Base-by-base conservation (phyloP, 1,140 invertebrate species). In the Ectropis grisescens region DNA sequence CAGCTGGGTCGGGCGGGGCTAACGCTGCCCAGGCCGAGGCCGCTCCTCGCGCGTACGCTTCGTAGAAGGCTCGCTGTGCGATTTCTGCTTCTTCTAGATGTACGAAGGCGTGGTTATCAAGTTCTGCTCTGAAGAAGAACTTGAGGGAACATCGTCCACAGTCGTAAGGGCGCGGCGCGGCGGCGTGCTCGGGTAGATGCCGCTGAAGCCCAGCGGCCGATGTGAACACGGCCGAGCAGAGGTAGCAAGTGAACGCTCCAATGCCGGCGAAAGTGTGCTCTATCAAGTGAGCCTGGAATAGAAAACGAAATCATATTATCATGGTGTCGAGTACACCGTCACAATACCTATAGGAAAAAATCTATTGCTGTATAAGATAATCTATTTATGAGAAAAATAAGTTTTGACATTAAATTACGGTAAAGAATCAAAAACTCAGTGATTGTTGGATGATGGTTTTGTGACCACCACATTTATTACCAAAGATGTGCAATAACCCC, bases 221-320 rank as follows among this genome's bases (percentile, higher is more conserved):
- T 0, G 92, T 94, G 69, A 96, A 97, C 1, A 93, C 87, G 0
- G 92, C 87, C n/a, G 91, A 91, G 60, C 95, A 97, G 29, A 96
- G 85, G 66, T 94, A 95, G 64, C 95, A 98, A 1, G 89, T 90
- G 56, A 92, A 94, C 26, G 92, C 90, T 26, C 89, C 89, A 42
- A 92, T 93, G 2, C 93, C 93, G 16, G 90, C 91, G 61, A 96
- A 97, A 0, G 92, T 96, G 64, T 98, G 95, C 50, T 97, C 94
- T 31, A 98, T 96, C 19, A 98, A 84, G 60, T 98, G 95, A 28
- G 91, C 89, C 16, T n/a, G n/a, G n/a, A n/a, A n/a, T n/a, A n/a
- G n/a, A n/a, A n/a, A n/a, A n/a, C n/a, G n/a, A n/a, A n/a, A n/a
- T n/a, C n/a, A n/a, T n/a, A n/a, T n/a, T n/a, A n/a, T n/a, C n/a